Percentiles rank a stretch among this genome's conserved stretches.
These are phyloP conservation scores for Macrosiphum euphorbiae DNA, from an alignment of 2,888 invertebrate genomes.

Conservation along the genomic window DNA sequence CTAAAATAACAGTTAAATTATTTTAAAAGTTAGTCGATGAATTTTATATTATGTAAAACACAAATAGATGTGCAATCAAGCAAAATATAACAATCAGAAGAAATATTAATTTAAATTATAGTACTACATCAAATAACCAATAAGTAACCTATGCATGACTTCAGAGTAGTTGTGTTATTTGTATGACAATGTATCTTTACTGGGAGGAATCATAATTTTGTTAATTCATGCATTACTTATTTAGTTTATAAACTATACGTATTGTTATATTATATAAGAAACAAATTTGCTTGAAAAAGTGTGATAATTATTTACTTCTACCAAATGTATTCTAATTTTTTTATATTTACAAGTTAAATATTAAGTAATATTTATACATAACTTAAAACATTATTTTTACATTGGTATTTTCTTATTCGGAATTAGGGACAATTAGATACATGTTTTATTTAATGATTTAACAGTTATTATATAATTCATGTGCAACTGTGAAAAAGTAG, in stretches of 20 bases:
- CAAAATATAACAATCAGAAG: constrained; percentile 2
- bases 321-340: not conserved
- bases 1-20: constrained; percentile 32
- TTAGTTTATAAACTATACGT: not conserved
- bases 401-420: not conserved
- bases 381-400: not conserved
- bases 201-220: not conserved
- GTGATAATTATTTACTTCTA: not conserved
- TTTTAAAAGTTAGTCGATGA: not conserved
- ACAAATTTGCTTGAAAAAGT: not conserved
- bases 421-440: not conserved
- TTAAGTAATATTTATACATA: not conserved
- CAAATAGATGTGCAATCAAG: constrained; percentile 19
- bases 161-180: not conserved
- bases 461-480: too few relatives aligned
- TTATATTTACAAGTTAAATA: not conserved
- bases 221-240: not conserved
- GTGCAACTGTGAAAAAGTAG: not conserved
- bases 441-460: not conserved
- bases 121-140: not conserved
- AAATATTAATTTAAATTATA: not conserved
- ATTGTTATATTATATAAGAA: not conserved
- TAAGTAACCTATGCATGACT: not conserved
- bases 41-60: not conserved
- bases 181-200: not conserved